Conservation (phyloP, 2,797 vertebrate species). For the Pseudochirops cupreus region DNA sequence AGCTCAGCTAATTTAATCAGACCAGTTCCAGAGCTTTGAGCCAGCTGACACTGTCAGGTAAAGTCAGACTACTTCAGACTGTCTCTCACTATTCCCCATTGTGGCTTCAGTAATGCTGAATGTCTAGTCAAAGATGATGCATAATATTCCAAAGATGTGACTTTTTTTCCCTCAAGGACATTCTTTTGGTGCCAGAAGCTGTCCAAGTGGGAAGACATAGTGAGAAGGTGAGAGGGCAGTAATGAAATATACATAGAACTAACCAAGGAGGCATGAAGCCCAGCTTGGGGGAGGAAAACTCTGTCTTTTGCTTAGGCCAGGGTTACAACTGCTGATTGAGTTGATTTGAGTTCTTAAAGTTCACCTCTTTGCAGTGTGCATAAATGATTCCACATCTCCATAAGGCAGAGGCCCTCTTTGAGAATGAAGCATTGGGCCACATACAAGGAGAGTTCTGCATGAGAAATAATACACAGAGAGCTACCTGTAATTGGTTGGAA, state of each 20-base stretch:
- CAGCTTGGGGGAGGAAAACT: slow-evolving; percentile 96
- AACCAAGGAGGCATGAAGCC: slow-evolving; percentile 93
- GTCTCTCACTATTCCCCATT: slow-evolving; percentile 86
- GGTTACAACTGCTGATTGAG: slow-evolving; percentile 93
- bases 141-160: slow-evolving; percentile 91
- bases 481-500: not conserved
- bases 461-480: not conserved
- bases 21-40: slow-evolving; percentile 87
- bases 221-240: slow-evolving; percentile 96
- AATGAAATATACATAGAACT: slow-evolving; percentile 96
- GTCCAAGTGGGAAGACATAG: slow-evolving; percentile 95
- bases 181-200: slow-evolving; percentile 96
- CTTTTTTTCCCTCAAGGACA: slow-evolving; percentile 95
- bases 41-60: slow-evolving; percentile 86
- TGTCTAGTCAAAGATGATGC: slow-evolving; percentile 89
- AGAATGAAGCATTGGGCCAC: slow-evolving; percentile 41
- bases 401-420: slow-evolving; percentile 67
- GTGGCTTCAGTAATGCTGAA: slow-evolving; percentile 87
- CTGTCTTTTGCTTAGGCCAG: slow-evolving; percentile 89
- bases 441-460: not conserved
- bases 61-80: slow-evolving; percentile 79
- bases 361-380: slow-evolving; percentile 60
- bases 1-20: slow-evolving; percentile 88
- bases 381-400: slow-evolving; percentile 76
- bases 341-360: slow-evolving; percentile 76